Conservation (phyloP, 2,113 vertebrate genomes). For the Malaclemys terrapin region DNA sequence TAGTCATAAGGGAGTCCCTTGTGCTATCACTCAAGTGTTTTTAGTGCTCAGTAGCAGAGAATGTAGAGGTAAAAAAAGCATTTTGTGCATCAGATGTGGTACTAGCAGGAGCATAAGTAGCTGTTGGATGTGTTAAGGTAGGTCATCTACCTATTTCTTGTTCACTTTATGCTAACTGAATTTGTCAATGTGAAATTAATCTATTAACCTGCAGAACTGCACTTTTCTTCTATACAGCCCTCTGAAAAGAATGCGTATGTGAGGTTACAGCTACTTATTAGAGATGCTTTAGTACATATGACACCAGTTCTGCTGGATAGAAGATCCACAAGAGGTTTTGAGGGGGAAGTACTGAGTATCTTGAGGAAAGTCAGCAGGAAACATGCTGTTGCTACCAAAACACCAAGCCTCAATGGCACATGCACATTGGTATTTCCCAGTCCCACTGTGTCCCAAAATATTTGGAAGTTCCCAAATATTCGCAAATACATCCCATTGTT, state of each 20-base stretch:
- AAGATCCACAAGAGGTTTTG: background rate
- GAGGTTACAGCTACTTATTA: background rate
- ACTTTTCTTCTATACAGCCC: background rate
- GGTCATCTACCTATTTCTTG: background rate
- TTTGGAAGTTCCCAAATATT: background rate
- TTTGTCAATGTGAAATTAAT: background rate
- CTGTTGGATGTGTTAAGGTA: slow-evolving; percentile 1
- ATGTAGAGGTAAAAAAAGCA: slow-evolving; percentile 23
- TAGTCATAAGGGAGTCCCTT: slow-evolving; percentile 49
- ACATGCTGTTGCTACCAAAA: background rate
- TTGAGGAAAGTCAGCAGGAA: rapidly evolving
- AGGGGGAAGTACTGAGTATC: background rate
- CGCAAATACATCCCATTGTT: background rate
- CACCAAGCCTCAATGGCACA: background rate
- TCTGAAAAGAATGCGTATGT: background rate
- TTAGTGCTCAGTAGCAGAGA: slow-evolving; percentile 22
- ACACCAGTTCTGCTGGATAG: background rate
- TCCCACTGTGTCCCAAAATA: background rate
- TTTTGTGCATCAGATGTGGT: background rate
- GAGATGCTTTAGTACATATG: rapidly evolving
- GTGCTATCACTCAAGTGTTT: slow-evolving; percentile 8
- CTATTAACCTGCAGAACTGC: background rate
- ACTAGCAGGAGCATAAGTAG: background rate
- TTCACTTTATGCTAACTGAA: background rate
- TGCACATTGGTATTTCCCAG: rapidly evolving